Evolutionary conservation across 64 coral and sea anemone species (phyloP).

Genomic region (Stichodactyla helianthus): DNA sequence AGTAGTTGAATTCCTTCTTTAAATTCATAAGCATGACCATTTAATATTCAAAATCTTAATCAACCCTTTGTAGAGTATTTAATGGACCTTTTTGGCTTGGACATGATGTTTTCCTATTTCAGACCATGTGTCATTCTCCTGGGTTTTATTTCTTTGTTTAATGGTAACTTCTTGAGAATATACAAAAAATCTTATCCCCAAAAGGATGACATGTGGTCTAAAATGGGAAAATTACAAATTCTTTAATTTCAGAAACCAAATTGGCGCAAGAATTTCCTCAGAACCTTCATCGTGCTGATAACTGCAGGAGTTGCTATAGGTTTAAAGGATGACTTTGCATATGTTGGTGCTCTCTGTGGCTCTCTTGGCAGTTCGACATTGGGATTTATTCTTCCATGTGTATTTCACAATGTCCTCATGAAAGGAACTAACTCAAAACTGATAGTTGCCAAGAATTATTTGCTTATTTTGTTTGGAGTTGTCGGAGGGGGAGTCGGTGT

Average conservation of each 20-base stretch:
- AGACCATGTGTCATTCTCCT: too few species aligned
- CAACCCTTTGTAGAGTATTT: too few species aligned
- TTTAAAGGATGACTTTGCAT: conserved; percentile 82
- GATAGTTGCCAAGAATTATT: conserved; percentile 55
- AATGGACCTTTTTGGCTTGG: too few species aligned
- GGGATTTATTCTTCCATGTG: conserved; percentile 67
- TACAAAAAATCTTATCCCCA: too few species aligned
- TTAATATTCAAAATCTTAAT: too few species aligned
- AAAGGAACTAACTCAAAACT: conserved; percentile 28
- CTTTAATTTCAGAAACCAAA: conserved; percentile 32
- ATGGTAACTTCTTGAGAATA: too few species aligned
- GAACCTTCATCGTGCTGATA: conserved; percentile 52
- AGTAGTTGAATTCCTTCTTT: too few species aligned
- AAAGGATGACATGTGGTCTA: too few species aligned
- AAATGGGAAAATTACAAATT: neutral
- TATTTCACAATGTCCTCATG: conserved; percentile 56
- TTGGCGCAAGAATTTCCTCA: conserved; percentile 65
- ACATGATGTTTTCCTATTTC: too few species aligned
- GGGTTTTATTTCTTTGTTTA: too few species aligned
- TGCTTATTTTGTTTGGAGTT: conserved; percentile 59
- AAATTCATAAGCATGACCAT: too few species aligned
- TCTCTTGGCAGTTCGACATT: conserved; percentile 73
- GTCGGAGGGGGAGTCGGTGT: conserved; percentile 60
- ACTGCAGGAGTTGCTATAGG: conserved; percentile 72
- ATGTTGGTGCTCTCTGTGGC: conserved; percentile 66